phyloP scores from a whole-genome alignment of 1,140 invertebrate species.

The Galendromus occidentalis region DNA sequence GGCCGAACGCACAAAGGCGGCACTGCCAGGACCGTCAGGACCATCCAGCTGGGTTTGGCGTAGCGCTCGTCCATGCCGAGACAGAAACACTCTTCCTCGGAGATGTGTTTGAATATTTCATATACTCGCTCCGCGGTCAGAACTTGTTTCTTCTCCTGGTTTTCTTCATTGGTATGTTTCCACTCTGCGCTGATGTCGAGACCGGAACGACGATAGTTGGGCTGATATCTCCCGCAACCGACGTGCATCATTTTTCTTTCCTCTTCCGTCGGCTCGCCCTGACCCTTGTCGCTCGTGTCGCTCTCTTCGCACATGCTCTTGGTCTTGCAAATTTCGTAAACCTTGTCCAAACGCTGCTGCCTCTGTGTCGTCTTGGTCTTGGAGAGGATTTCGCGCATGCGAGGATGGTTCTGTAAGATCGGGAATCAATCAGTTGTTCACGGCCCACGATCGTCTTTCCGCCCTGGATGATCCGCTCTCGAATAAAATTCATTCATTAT shows the following conservation, averaged over 20 bases:
- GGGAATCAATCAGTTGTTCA: not conserved
- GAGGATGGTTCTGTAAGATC: slow-evolving; percentile 55
- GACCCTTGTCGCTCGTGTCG: slow-evolving; percentile 69
- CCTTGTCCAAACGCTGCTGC: slow-evolving; percentile 74
- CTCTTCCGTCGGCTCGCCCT: slow-evolving; percentile 24
- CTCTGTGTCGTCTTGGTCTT: slow-evolving; percentile 89
- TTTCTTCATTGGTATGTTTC: slow-evolving; percentile 96
- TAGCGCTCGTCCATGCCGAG: slow-evolving; percentile 49
- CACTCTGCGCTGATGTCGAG: slow-evolving; percentile 77
- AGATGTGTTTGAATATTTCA: slow-evolving; percentile 91
- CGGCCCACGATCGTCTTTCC: too few species aligned
- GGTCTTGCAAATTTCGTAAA: slow-evolving; percentile 95
- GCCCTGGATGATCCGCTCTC: too few species aligned
- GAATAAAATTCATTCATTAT: too few species aligned
- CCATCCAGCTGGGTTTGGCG: slow-evolving; percentile 98
- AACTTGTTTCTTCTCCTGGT: slow-evolving; percentile 80
- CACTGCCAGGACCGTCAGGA: slow-evolving; percentile 87
- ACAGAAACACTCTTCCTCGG: slow-evolving; percentile 88
- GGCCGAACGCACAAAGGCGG: slow-evolving; percentile 78
- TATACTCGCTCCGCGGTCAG: slow-evolving; percentile 83
- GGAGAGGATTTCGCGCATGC: slow-evolving; percentile 88
- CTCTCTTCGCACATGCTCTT: slow-evolving; percentile 97
- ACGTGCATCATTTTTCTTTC: slow-evolving; percentile 62
- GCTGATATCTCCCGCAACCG: slow-evolving; percentile 93
- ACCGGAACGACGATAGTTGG: slow-evolving; percentile 64